These are phyloP conservation scores for Gadus chalcogrammus DNA, from an alignment of 2,113 vertebrate genomes.

Conservation along the genomic window DNA sequence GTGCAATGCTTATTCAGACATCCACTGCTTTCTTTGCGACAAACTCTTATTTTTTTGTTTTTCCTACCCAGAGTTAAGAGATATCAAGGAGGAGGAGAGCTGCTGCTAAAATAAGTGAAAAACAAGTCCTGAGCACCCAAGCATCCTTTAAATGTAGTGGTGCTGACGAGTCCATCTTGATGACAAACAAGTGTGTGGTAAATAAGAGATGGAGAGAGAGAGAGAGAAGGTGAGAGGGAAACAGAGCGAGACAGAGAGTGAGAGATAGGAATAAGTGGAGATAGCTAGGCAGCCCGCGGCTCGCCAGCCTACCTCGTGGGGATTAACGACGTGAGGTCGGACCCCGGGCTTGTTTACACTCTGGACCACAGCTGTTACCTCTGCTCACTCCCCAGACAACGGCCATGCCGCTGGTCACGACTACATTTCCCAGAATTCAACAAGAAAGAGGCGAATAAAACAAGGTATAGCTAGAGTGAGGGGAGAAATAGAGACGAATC, in stretches of 20 bases:
- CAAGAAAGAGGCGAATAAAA: neutral
- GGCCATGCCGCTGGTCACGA: conserved; percentile 4
- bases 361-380: conserved; percentile 32
- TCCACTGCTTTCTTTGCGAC: too few relatives aligned
- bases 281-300: conserved; percentile 25
- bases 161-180: too few relatives aligned
- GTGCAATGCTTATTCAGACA: too few relatives aligned
- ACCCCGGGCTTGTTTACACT: conserved; percentile 50
- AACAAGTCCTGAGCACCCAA: too few relatives aligned
- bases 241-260: conserved; percentile 28
- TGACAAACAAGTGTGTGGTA: neutral
- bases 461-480: neutral
- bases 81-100: neutral
- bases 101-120: too few relatives aligned
- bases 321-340: conserved; percentile 51
- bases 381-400: conserved; percentile 5
- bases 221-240: conserved; percentile 8
- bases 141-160: too few relatives aligned
- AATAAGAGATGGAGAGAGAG: conserved; percentile 14
- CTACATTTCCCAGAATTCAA: conserved; percentile 19
- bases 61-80: conserved; percentile 29
- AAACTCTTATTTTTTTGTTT: neutral
- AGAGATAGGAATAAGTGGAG: conserved; percentile 11
- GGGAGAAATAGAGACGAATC: neutral
- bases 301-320: conserved; percentile 22